Conservation (phyloP, 2,888 invertebrate genomes). For the Lasioglossum calceatum region DNA sequence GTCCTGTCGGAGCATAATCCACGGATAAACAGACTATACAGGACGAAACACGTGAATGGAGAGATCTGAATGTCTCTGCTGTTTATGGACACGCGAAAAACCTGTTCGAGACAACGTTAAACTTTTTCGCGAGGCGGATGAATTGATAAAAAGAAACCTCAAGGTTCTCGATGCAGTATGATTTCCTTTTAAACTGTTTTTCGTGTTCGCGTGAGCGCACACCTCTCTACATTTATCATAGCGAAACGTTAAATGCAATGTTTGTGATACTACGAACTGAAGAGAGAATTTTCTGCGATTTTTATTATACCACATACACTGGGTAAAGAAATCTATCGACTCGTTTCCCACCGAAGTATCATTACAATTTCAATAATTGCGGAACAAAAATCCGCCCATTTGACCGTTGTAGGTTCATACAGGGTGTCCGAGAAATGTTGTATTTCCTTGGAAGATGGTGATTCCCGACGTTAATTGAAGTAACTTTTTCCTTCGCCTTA, state of each 20-base stretch:
- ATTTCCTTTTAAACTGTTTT: neutral
- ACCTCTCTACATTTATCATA: neutral
- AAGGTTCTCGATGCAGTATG: neutral
- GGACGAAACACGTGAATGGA: neutral
- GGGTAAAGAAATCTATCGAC: neutral
- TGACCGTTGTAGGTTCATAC: neutral
- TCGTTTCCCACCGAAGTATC: neutral
- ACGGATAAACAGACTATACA: neutral
- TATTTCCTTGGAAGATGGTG: too few relatives aligned
- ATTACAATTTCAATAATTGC: neutral
- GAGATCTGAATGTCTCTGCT: neutral
- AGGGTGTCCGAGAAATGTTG: neutral
- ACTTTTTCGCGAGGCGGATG: neutral
- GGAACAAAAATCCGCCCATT: neutral
- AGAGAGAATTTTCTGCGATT: neutral
- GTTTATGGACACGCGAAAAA: neutral
- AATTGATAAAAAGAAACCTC: neutral
- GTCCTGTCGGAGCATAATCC: neutral
- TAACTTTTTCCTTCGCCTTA: too few relatives aligned
- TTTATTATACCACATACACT: neutral
- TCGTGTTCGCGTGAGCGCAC: neutral
- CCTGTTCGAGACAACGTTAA: slow-evolving; percentile 4
- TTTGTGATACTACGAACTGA: neutral
- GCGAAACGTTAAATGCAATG: neutral
- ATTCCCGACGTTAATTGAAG: too few relatives aligned